Conservation (phyloP, 1,140 invertebrate genomes). For the Dufourea novaeangliae region DNA sequence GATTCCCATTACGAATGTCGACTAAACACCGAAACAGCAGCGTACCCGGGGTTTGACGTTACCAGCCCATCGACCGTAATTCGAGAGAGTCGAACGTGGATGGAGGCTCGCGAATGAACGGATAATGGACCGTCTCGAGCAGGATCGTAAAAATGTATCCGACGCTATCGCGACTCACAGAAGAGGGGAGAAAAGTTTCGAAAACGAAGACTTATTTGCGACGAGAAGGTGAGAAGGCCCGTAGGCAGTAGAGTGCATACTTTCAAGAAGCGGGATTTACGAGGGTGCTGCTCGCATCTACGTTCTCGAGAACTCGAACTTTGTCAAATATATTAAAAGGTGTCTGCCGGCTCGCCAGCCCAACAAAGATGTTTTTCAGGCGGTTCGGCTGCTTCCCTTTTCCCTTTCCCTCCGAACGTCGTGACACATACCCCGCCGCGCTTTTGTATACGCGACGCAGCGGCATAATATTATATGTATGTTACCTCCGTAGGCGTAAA, state of each 20-base stretch:
- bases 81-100: neutral
- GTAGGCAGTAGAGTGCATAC: conserved; percentile 39
- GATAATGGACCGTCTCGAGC: conserved; percentile 17
- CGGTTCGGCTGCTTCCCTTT: neutral
- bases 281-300: conserved; percentile 43
- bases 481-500: conserved; percentile 18
- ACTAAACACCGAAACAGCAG: conserved; percentile 34
- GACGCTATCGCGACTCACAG: conserved; percentile 39
- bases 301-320: conserved; percentile 61
- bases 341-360: conserved; percentile 42
- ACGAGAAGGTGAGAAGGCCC: neutral
- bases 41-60: conserved; percentile 25
- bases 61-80: conserved; percentile 24
- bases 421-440: neutral
- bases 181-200: conserved; percentile 47
- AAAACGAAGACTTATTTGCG: conserved; percentile 60
- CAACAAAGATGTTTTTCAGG: conserved; percentile 59
- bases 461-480: neutral
- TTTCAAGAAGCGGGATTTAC: conserved; percentile 56
- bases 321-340: conserved; percentile 68
- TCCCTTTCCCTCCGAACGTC: neutral
- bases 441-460: neutral
- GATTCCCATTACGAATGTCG: conserved; percentile 30
- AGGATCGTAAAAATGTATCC: conserved; percentile 56
- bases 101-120: neutral